Conservation (phyloP, 2,888 invertebrate genomes). For the Pseudanteris insignis region DNA sequence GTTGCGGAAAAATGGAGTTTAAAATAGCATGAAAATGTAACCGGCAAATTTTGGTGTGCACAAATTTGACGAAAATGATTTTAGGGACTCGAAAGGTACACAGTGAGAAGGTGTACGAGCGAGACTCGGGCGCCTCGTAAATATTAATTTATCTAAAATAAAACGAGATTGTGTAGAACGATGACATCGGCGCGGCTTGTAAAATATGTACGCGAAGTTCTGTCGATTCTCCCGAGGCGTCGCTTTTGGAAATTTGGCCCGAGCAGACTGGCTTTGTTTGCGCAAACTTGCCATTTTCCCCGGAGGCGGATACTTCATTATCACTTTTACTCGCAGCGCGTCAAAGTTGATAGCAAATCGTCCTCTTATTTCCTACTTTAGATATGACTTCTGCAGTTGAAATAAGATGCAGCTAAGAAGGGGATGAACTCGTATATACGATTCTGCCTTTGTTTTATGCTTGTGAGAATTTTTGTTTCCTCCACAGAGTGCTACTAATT, state of each 20-base stretch:
- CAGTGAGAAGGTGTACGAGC: constrained; percentile 1
- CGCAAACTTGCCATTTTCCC: constrained; percentile 39
- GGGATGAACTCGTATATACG: too few species aligned
- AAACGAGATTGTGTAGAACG: constrained; percentile 26
- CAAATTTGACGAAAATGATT: constrained; percentile 14
- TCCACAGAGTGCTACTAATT: too few species aligned
- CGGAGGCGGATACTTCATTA: constrained; percentile 41
- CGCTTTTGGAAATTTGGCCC: constrained; percentile 41
- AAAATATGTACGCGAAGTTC: constrained; percentile 37
- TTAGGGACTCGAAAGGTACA: constrained; percentile 18
- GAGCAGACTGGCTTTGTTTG: constrained; percentile 34
- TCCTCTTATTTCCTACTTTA: constrained; percentile 27
- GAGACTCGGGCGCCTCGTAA: constrained; percentile 20
- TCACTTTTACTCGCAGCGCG: constrained; percentile 31
- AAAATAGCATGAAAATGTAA: too few species aligned
- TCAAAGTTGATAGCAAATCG: constrained; percentile 38
- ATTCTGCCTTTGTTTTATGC: too few species aligned
- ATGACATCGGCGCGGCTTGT: constrained; percentile 22
- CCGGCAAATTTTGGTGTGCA: too few species aligned
- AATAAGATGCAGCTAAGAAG: too few species aligned
- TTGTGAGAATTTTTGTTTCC: too few species aligned
- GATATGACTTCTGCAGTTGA: too few species aligned
- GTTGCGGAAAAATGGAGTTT: too few species aligned
- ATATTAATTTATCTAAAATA: constrained; percentile 32
- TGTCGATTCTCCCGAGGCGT: constrained; percentile 39